Base-by-base conservation (phyloP, 2,888 invertebrate species). In the Drosophila barbarae region DNA sequence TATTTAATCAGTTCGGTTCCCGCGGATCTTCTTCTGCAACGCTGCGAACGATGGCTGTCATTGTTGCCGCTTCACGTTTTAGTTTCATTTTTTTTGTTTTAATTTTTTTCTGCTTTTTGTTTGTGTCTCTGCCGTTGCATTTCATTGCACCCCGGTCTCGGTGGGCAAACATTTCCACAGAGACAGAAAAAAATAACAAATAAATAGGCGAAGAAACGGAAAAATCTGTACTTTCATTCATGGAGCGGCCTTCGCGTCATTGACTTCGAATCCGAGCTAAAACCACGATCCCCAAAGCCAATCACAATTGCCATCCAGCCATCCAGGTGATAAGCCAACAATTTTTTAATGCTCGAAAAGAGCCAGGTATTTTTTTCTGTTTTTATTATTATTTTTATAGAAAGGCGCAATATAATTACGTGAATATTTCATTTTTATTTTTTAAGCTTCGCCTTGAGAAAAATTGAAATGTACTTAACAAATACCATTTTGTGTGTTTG, bases 191-290 rank as follows among this genome's bases (percentile, higher is more conserved):
- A 18, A n/a, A 9, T 28, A 46, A 58, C 41, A 44, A 13, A n/a
- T n/a, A 41, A 23, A 49, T 9, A n/a, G 15, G n/a, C 46, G 47
- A 55, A 63, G 39, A 54, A 50, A 53, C 36, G 15, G 15, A 64
- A 55, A 59, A 47, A 58, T 55, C 55, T 46, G 61, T 69, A 72
- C 84, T 84, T 84, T 79, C 84, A 82, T 82, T 80, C 70, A 73
- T 68, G 50, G 68, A 66, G 66, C 69, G 75, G 77, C 77, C 77
- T 63, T 80, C 72, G 69, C 41, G 50, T 50, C 53, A 38, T 49
- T 64, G 61, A 50, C 44, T 49, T 8, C 51, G 32, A 39, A n/a
- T 38, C 15, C 44, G 26, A 42, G 13, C 34, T 38, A 39, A 49
- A 56, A 36, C 30, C 30, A 3, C 58, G 56, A 50, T 71, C 55